Evolutionary conservation across 2,797 vertebrate genomes (phyloP), one percentile per base, ranked within the genome.

Genomic region (Apogon talboti): DNA sequence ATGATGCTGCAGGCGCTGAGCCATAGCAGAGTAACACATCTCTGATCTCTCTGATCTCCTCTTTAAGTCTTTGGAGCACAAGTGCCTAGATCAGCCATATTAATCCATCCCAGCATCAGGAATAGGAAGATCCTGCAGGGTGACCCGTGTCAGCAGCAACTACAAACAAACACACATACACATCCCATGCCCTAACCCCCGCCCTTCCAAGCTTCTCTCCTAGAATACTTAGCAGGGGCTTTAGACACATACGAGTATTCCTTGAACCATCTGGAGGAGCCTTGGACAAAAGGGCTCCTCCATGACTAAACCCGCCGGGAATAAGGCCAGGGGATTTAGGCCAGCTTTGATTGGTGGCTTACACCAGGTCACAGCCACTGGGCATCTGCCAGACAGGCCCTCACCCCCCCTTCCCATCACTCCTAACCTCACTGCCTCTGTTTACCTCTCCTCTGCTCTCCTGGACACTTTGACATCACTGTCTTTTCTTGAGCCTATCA

Each of bases 321-420:
- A 88, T 64, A 72, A 79, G 79, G 84, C 88, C 89, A 86, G 85
- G 7, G 71, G 90, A 89, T 92, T 91, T 89, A 87, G 87, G 84
- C 82, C 83, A 87, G 87, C 86, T 93, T 92, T 91, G 87, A 91
- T 88, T 91, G 85, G 87, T 85, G 79, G 89, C 87, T 92, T 91
- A 90, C 90, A 92, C 78, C 68, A 71, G 92, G 92, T 92, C 89
- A 93, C 81, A 86, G 88, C 79, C 87, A 79, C 79, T 92, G 90
- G 89, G 84, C 80, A 85, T 76, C 83, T 87, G 87, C 84, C 89
- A 91, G 85, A 83, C 76, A 83, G 45, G 70, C 82, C 77, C 75
- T 6, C 67, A 66, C 82, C 77, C 75, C 51, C 70, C 66, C 70
- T 56, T 33, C 57, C 52, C 38, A 7, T 66, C 44, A 53, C 35